Evolutionary conservation across 2,888 invertebrate genomes (phyloP).

Genomic region (Melipona bicolor): DNA sequence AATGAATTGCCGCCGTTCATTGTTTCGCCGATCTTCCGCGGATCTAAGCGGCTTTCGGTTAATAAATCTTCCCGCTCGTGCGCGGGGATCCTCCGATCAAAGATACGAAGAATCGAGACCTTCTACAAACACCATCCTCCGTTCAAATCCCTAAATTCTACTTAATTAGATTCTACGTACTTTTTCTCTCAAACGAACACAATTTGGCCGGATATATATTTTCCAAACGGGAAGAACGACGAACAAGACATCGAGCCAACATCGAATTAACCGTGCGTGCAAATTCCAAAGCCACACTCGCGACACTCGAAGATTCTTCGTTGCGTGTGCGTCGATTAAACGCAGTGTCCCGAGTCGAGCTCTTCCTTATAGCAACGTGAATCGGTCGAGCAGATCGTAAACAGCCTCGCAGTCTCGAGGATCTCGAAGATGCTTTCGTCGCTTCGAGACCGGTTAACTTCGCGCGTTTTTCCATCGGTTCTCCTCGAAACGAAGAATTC

Average conservation of each 20-base stretch:
- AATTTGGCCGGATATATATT: too few relatives aligned
- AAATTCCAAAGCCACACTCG: not conserved
- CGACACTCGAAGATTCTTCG: not conserved
- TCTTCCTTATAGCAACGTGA: not conserved
- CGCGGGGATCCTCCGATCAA: not conserved
- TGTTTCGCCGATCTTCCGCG: not conserved
- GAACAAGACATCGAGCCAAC: not conserved
- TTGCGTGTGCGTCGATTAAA: not conserved
- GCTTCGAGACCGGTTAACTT: not conserved
- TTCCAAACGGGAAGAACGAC: too few relatives aligned
- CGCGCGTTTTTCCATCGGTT: constrained; percentile 19
- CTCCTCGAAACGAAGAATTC: constrained; percentile 22
- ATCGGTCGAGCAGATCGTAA: constrained; percentile 20
- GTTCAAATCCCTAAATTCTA: too few relatives aligned
- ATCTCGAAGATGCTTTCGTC: not conserved
- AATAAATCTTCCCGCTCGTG: not conserved
- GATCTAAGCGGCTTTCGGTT: not conserved
- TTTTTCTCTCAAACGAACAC: too few relatives aligned
- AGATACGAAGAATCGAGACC: not conserved
- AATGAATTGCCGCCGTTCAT: constrained; percentile 7
- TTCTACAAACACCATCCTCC: not conserved
- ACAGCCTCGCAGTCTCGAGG: not conserved
- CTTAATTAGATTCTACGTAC: too few relatives aligned
- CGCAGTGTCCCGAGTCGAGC: not conserved
- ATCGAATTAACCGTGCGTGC: too few relatives aligned